Evolutionary conservation across 1,140 invertebrate species (phyloP).

Genomic region (Ceratoteleas bidentatus): DNA sequence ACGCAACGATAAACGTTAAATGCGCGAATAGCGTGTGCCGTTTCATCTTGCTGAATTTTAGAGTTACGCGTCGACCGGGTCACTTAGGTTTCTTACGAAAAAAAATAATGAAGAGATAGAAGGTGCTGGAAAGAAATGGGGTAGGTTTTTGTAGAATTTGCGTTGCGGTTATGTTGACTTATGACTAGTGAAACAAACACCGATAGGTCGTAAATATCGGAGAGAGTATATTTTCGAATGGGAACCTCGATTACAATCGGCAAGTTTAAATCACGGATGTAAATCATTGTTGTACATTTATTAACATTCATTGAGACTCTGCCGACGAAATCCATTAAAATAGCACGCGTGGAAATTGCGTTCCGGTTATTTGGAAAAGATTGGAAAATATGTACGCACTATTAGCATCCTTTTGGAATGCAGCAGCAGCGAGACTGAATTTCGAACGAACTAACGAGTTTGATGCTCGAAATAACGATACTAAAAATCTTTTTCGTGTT

Average conservation of each 20-base stretch:
- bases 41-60: not conserved
- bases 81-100: no score
- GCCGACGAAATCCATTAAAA: slow-evolving; percentile 7
- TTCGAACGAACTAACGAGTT: not conserved
- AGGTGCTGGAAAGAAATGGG: no score
- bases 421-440: not conserved
- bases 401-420: not conserved
- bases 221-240: not conserved
- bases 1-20: not conserved
- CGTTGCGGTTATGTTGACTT: no score
- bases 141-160: no score
- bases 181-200: no score
- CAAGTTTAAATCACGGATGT: not conserved
- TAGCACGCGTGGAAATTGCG: slow-evolving; percentile 1
- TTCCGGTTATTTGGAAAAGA: slow-evolving; percentile 4
- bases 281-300: slow-evolving; percentile 11
- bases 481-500: not conserved
- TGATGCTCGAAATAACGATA: not conserved
- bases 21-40: not conserved
- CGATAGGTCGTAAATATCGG: no score
- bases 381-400: slow-evolving; percentile 5
- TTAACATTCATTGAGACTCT: slow-evolving; percentile 4
- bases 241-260: not conserved
- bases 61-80: no score
- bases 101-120: no score